Percentiles rank a stretch among this genome's conserved stretches.
Conservation (phyloP, 2,113 vertebrate species). For the Callipepla californica region DNA sequence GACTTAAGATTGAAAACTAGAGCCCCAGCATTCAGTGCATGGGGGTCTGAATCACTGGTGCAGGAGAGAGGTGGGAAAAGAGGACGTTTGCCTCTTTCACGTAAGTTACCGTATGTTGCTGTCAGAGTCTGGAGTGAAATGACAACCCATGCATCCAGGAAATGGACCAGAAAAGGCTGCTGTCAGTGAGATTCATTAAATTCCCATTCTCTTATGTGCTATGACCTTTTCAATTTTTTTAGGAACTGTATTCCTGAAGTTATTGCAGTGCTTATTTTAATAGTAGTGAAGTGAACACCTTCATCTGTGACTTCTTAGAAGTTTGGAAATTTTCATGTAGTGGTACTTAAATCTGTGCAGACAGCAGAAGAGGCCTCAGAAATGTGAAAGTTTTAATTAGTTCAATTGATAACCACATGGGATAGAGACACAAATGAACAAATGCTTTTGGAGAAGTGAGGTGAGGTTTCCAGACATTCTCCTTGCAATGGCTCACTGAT, state of each 20-base stretch:
- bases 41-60: neutral
- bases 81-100: neutral
- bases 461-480: neutral
- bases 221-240: neutral
- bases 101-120: neutral
- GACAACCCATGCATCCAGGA: constrained; percentile 14
- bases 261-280: neutral
- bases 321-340: neutral
- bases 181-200: constrained; percentile 23
- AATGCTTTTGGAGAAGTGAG: neutral
- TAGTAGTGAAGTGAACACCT: neutral
- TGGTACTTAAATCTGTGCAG: neutral
- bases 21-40: neutral
- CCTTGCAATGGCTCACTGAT: neutral
- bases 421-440: neutral
- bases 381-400: neutral
- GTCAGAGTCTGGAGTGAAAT: constrained; percentile 9
- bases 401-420: neutral
- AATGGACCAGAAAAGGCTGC: neutral
- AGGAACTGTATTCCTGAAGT: constrained; percentile 17
- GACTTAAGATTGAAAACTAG: neutral
- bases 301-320: neutral
- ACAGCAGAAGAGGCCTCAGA: neutral
- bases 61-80: neutral
- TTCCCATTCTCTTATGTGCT: neutral